Conservation (phyloP, 2,797 vertebrate species). For the Artibeus jamaicensis region DNA sequence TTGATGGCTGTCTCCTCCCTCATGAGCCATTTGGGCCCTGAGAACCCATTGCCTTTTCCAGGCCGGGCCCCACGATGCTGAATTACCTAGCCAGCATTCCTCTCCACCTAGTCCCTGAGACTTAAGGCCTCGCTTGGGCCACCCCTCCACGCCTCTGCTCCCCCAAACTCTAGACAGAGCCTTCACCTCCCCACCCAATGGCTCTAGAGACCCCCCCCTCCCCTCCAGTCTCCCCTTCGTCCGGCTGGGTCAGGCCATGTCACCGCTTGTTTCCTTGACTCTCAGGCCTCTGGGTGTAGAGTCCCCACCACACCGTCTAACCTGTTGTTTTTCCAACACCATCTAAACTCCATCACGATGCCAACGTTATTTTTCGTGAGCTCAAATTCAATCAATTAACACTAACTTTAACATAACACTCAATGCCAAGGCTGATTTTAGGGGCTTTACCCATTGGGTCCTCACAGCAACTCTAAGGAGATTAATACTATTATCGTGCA, state of each 20-base stretch:
- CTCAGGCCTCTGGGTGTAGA: neutral
- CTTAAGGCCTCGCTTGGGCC: neutral
- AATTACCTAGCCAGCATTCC: fast-evolving
- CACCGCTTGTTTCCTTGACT: neutral
- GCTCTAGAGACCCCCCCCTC: neutral
- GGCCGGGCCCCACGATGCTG: no score
- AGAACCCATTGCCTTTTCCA: neutral
- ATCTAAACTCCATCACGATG: neutral
- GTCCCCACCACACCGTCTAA: neutral
- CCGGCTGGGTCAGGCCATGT: neutral
- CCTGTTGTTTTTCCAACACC: neutral
- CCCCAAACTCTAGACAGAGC: neutral
- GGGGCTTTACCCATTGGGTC: neutral
- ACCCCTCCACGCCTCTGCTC: neutral
- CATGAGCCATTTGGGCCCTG: neutral
- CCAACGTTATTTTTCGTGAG: neutral
- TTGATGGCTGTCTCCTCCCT: neutral
- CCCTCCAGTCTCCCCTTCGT: neutral
- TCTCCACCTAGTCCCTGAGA: neutral
- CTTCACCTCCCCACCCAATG: no score
- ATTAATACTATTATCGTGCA: neutral
- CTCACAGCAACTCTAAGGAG: no score
- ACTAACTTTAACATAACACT: neutral
- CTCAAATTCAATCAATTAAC: neutral
- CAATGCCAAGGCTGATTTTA: neutral